Evolutionary conservation across 1,140 invertebrate genomes (phyloP).

Genomic region (Liolophura sinensis): DNA sequence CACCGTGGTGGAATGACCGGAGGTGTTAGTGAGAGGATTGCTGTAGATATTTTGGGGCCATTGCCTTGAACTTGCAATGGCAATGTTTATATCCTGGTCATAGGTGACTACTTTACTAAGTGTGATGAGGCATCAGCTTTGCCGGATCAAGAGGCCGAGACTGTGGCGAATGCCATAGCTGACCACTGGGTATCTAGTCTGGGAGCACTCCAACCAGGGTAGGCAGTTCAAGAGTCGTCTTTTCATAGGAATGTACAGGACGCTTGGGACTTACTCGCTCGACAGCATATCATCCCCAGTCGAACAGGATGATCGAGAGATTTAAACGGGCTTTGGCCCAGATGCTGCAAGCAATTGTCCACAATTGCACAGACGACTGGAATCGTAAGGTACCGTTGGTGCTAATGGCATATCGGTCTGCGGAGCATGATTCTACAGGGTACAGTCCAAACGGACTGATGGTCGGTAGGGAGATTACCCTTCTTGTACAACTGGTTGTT

Average conservation of each 20-base stretch:
- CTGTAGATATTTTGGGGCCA: conserved; percentile 32
- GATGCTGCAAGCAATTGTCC: conserved; percentile 1
- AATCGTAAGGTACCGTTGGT: conserved; percentile 1
- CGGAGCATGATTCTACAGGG: conserved; percentile 9
- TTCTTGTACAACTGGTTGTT: conserved; percentile 13
- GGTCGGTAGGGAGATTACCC: conserved; percentile 17
- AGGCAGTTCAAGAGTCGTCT: conserved; percentile 11
- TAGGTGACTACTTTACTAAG: conserved; percentile 24
- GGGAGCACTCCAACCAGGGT: conserved; percentile 52
- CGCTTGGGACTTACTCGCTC: conserved; percentile 3
- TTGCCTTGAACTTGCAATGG: conserved; percentile 18
- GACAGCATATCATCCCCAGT: conserved; percentile 15
- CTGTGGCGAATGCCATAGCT: conserved; percentile 26
- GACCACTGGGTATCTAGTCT: conserved; percentile 38
- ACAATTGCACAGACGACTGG: conserved; percentile 9
- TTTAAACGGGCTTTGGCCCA: conserved; percentile 9
- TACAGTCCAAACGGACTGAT: conserved; percentile 17
- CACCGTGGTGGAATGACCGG: too few relatives aligned
- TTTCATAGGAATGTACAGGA: conserved; percentile 4
- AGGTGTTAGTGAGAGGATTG: conserved; percentile 26
- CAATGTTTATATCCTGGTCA: conserved; percentile 28
- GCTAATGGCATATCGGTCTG: conserved; percentile 6
- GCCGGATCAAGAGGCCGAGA: conserved; percentile 16
- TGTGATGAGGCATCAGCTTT: conserved; percentile 21
- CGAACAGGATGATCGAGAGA: conserved; percentile 16